Evolutionary conservation across 1,140 invertebrate genomes (phyloP).

Genomic region (Neelides sp.): DNA sequence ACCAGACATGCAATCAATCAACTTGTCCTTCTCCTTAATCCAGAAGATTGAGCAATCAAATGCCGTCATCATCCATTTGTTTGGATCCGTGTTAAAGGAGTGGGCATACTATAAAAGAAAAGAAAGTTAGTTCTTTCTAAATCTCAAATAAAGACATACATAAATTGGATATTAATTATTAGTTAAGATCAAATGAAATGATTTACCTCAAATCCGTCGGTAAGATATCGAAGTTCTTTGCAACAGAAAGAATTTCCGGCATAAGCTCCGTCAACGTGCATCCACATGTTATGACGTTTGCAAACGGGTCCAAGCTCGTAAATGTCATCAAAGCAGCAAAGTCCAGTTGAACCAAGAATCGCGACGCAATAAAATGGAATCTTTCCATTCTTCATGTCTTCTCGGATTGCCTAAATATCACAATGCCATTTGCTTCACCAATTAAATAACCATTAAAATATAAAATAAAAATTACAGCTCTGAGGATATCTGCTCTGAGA

Average conservation of each 20-base stretch:
- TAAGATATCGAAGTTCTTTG: constrained; percentile 14
- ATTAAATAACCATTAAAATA: not conserved
- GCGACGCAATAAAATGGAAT: constrained; percentile 60
- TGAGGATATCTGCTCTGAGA: constrained; percentile 41
- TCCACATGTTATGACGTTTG: constrained; percentile 58
- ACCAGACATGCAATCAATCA: constrained; percentile 3
- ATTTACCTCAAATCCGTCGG: constrained; percentile 3
- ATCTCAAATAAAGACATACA: constrained; percentile 4
- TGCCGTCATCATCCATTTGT: constrained; percentile 84
- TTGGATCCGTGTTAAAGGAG: constrained; percentile 81
- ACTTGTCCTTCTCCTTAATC: not conserved
- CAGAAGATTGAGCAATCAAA: constrained; percentile 64
- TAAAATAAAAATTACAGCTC: constrained; percentile 29
- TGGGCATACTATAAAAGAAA: constrained; percentile 48
- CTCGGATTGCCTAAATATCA: constrained; percentile 48
- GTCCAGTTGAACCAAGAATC: constrained; percentile 82
- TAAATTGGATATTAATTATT: no score
- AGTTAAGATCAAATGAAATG: no score
- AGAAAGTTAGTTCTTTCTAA: not conserved
- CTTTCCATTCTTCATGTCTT: constrained; percentile 55
- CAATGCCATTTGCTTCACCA: not conserved
- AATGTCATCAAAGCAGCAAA: constrained; percentile 75
- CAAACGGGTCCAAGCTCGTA: constrained; percentile 65
- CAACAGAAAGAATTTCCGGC: constrained; percentile 35
- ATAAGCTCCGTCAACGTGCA: constrained; percentile 60